phyloP scores from a whole-genome alignment of 2,888 invertebrate species.

The Micropterix aruncella region DNA sequence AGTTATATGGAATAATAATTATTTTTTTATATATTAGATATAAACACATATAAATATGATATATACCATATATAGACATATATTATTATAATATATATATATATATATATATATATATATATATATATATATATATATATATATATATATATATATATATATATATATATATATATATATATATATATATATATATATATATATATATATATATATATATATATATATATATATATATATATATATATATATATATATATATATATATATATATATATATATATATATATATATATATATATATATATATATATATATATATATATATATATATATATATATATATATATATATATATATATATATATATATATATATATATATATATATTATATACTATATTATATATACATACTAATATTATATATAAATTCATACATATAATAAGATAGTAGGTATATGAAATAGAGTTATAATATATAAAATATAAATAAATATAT shows the following conservation, averaged over 20 bases:
- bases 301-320: neutral
- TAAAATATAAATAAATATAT: too few relatives aligned
- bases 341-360: conserved; percentile 3
- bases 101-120: neutral
- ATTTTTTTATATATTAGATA: too few relatives aligned
- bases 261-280: neutral
- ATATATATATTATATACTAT: conserved; percentile 4
- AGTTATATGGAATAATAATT: too few relatives aligned
- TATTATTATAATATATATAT: neutral
- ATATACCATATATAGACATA: too few relatives aligned
- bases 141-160: neutral
- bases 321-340: neutral
- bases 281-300: neutral
- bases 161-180: neutral
- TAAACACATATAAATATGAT: too few relatives aligned
- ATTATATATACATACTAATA: too few relatives aligned
- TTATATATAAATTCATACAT: too few relatives aligned
- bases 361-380: conserved; percentile 5
- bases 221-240: neutral
- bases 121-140: neutral
- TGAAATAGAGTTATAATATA: too few relatives aligned
- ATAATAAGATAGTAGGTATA: too few relatives aligned
- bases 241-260: neutral
- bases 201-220: neutral
- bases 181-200: neutral